These are phyloP conservation scores for Cyrtonyx montezumae DNA, from an alignment of 2,113 vertebrate genomes.

Conservation along the genomic window DNA sequence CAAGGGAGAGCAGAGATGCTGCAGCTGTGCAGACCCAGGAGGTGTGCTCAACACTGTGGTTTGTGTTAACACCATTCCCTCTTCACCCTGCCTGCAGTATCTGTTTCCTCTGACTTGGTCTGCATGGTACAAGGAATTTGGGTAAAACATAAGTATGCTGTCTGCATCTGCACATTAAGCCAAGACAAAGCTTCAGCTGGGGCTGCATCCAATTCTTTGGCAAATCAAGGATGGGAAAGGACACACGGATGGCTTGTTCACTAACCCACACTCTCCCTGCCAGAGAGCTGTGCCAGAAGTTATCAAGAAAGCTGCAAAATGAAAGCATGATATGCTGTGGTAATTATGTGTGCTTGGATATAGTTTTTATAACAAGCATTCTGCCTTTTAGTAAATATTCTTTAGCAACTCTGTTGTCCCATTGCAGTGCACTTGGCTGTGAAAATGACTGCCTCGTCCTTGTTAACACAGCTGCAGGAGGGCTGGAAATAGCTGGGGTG, in stretches of 20 bases:
- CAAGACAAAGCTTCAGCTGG: constrained; percentile 20
- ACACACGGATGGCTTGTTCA: constrained; percentile 6
- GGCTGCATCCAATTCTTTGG: constrained; percentile 30
- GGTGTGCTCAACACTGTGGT: fast-evolving
- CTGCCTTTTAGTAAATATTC: constrained; percentile 51
- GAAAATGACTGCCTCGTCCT: background rate
- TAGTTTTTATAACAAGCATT: constrained; percentile 4
- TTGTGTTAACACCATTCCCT: fast-evolving
- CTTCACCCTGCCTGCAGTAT: background rate
- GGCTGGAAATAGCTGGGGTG: background rate
- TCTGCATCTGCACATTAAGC: constrained; percentile 5
- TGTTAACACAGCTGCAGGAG: background rate
- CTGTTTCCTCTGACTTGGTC: background rate
- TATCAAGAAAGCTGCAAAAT: constrained; percentile 54
- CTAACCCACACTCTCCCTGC: constrained; percentile 35
- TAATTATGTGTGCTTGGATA: constrained; percentile 47
- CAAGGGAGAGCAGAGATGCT: background rate
- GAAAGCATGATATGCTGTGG: constrained; percentile 40
- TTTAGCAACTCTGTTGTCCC: background rate
- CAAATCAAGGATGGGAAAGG: constrained; percentile 11
- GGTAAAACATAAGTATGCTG: background rate
- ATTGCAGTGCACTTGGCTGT: background rate
- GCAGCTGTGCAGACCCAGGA: background rate
- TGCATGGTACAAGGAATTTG: background rate
- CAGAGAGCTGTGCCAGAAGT: constrained; percentile 62